phyloP scores from a whole-genome alignment of 2,797 vertebrate species.

The Merluccius polli region DNA sequence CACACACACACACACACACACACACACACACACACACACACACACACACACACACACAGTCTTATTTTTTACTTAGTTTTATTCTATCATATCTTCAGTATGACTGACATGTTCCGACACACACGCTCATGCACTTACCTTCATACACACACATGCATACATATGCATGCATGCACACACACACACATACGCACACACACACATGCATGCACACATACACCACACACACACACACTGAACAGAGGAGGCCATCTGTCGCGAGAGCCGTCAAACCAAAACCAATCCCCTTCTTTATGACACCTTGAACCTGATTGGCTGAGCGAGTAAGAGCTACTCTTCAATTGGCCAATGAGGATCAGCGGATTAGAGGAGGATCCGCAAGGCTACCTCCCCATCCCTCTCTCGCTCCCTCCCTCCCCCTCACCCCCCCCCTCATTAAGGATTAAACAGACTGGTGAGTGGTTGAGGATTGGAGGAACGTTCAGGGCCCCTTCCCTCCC shows the following conservation, averaged over 20 bases:
- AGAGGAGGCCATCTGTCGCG: conserved; percentile 45
- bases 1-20: background rate
- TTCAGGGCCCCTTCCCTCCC: conserved; percentile 17
- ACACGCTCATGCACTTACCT: background rate
- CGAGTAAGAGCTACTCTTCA: background rate
- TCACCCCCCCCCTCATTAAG: conserved; percentile 25
- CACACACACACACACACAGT: background rate
- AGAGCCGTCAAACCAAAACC: conserved; percentile 41
- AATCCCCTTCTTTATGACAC: conserved; percentile 39
- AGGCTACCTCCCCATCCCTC: background rate
- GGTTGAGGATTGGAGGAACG: conserved; percentile 60
- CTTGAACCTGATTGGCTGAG: conserved; percentile 41
- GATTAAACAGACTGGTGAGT: conserved; percentile 61
- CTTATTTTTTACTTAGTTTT: background rate
- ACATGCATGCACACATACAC: background rate
- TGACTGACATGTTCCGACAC: background rate
- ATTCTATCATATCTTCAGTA: background rate
- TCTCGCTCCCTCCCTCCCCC: conserved; percentile 9
- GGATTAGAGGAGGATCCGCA: conserved; percentile 37
- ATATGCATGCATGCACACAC: background rate
- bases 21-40: background rate
- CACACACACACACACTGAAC: background rate
- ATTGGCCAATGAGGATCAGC: conserved; percentile 44
- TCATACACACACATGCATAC: background rate
- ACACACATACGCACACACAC: background rate